A percentile compares a stretch with the other conserved stretches of the same genome.
phyloP scores from a whole-genome alignment of 2,797 vertebrate species.

The Alauda arvensis region DNA sequence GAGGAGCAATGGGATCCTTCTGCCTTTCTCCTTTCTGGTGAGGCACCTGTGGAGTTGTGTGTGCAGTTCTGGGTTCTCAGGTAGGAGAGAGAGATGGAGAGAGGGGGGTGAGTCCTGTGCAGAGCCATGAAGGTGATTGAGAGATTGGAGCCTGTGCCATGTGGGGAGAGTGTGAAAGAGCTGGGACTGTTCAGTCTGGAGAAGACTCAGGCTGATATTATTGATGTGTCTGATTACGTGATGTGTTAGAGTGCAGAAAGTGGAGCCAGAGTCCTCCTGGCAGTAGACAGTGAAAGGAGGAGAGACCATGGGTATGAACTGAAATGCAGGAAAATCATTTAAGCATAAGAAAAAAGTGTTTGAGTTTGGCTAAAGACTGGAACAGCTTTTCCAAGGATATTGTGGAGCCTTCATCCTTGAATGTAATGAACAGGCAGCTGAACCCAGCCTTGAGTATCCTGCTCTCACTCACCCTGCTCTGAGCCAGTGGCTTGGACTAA shows the following conservation, averaged over 20 bases:
- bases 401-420: background rate
- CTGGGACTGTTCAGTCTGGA: background rate
- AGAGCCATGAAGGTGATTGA: accelerated
- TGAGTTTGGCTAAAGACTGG: background rate
- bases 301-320: accelerated
- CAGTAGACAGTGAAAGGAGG: background rate
- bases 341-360: background rate
- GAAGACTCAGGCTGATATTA: background rate
- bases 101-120: background rate
- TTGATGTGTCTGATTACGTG: accelerated
- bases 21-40: background rate
- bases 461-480: background rate
- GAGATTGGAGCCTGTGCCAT: background rate
- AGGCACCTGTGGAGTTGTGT: background rate
- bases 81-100: background rate
- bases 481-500: background rate
- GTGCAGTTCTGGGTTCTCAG: background rate
- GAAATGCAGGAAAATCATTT: background rate
- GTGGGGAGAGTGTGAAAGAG: background rate
- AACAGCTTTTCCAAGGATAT: background rate
- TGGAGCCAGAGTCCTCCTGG: background rate
- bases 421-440: background rate
- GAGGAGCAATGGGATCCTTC: background rate
- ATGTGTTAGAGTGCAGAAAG: background rate
- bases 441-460: background rate